These are phyloP conservation scores for Pogona vitticeps DNA, from an alignment of 2,113 vertebrate species.

Conservation along the genomic window DNA sequence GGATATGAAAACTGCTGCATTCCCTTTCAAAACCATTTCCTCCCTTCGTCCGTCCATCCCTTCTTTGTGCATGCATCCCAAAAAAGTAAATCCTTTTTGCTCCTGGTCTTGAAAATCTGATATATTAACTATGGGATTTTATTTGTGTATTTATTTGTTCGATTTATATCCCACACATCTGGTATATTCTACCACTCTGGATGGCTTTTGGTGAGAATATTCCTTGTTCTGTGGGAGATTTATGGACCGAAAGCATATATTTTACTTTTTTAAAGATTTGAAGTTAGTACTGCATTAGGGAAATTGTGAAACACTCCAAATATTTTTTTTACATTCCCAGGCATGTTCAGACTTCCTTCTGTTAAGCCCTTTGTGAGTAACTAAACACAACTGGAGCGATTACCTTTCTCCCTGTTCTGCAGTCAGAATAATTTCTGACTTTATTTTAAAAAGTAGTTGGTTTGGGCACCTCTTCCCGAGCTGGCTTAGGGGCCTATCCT, in stretches of 20 bases:
- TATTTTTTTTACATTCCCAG: conserved; percentile 54
- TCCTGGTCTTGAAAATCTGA: neutral
- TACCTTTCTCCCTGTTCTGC: conserved; percentile 49
- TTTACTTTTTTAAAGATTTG: conserved; percentile 34
- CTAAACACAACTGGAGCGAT: conserved; percentile 58
- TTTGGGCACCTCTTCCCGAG: neutral
- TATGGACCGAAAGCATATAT: neutral
- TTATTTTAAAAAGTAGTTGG: neutral
- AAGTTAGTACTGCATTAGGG: conserved; percentile 39
- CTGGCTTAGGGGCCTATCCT: too few species aligned
- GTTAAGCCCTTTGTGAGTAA: conserved; percentile 53
- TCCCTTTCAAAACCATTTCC: neutral
- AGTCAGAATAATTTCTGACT: conserved; percentile 58
- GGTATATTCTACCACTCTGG: too few species aligned
- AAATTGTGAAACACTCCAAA: conserved; percentile 53
- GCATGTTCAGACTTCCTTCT: conserved; percentile 61
- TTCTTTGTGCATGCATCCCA: neutral
- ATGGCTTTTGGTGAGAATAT: neutral
- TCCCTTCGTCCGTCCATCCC: neutral
- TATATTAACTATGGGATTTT: neutral
- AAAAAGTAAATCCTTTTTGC: too few species aligned
- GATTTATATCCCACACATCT: too few species aligned
- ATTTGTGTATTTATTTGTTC: too few species aligned
- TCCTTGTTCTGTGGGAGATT: neutral
- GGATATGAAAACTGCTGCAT: neutral